A percentile compares a stretch with the other conserved stretches of the same genome.
These are phyloP conservation scores for Myrmecobius fasciatus DNA, from an alignment of 2,113 vertebrate genomes.

Conservation along the genomic window DNA sequence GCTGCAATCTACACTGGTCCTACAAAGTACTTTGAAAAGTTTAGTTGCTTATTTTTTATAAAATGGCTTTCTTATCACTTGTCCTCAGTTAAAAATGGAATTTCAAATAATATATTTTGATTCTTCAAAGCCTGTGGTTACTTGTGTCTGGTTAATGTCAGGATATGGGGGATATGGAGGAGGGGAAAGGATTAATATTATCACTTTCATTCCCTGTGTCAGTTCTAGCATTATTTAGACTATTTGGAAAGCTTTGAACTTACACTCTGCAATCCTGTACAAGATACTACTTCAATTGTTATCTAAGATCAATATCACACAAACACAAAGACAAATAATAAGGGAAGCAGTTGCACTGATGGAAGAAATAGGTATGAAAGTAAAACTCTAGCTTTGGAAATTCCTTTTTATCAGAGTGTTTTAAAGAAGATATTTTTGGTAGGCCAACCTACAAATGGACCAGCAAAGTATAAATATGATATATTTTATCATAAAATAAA, in stretches of 20 bases:
- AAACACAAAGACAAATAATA: background rate
- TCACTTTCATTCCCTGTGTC: background rate
- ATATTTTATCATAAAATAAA: background rate
- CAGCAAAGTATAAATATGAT: background rate
- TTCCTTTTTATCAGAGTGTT: background rate
- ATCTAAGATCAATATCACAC: background rate
- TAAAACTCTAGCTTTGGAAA: background rate
- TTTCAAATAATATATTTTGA: background rate
- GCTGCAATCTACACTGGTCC: background rate
- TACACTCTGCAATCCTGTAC: background rate
- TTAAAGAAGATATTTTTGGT: background rate
- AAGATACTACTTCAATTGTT: background rate
- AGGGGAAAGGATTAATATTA: background rate
- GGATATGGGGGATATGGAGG: background rate
- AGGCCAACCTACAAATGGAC: background rate
- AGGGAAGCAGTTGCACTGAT: background rate
- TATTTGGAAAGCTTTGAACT: background rate
- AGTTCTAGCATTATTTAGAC: background rate
- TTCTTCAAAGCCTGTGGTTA: background rate
- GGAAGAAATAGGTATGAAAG: background rate
- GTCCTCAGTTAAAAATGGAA: background rate
- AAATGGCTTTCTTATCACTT: background rate
- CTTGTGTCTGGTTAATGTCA: slow-evolving; percentile 1
- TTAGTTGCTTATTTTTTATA: background rate
- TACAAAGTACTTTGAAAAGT: background rate